These are phyloP conservation scores for Pelochelys cantorii DNA, from an alignment of 2,797 vertebrate species.

Conservation along the genomic window DNA sequence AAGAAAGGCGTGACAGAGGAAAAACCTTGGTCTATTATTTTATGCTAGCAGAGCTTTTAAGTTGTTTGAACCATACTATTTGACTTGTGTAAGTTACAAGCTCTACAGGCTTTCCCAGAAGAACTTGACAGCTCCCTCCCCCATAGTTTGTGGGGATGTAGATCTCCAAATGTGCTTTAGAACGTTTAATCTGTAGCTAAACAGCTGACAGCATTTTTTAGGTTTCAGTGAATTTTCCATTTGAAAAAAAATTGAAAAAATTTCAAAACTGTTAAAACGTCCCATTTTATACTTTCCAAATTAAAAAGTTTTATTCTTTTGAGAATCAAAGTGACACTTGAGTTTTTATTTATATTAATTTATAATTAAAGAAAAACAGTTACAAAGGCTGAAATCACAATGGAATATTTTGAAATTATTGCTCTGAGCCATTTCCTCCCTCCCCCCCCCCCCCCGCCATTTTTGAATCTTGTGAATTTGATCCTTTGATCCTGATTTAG, in stretches of 20 bases:
- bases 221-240: not conserved
- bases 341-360: not conserved
- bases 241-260: not conserved
- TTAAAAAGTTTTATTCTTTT: not conserved
- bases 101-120: not conserved
- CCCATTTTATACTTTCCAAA: not conserved
- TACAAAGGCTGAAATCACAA: not conserved
- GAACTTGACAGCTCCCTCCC: not conserved
- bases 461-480: not conserved
- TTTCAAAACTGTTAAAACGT: not conserved
- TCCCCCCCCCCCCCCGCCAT: too few relatives aligned
- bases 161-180: conserved; percentile 18
- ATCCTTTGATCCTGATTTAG: not conserved
- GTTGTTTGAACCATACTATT: not conserved
- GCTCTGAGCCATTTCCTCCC: not conserved
- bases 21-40: not conserved
- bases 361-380: not conserved
- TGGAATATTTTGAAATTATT: not conserved
- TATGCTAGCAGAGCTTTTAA: not conserved
- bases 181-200: conserved; percentile 1
- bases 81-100: not conserved
- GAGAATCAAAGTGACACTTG: not conserved
- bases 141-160: not conserved
- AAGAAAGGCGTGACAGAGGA: not conserved
- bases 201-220: not conserved